Percentiles rank a stretch among this genome's conserved stretches.
Conservation (phyloP, 2,888 invertebrate genomes). For the Mesoligia furuncula region DNA sequence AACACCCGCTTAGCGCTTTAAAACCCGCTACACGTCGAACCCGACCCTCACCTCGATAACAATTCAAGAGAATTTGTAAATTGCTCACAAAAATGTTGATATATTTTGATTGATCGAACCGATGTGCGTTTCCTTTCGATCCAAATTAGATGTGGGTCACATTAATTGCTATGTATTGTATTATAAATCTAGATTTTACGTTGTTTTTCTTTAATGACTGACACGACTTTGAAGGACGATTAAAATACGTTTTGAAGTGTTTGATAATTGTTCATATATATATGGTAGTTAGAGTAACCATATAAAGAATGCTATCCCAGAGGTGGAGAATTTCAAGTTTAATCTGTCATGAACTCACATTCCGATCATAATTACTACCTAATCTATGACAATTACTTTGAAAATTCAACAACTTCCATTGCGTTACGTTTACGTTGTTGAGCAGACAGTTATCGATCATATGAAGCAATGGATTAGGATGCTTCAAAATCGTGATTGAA, state of each 20-base stretch:
- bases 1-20: background rate
- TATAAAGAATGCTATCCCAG: background rate
- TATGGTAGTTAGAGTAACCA: background rate
- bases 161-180: conserved; percentile 52
- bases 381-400: too few species aligned
- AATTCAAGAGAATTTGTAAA: conserved; percentile 65
- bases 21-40: conserved; percentile 26
- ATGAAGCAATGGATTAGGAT: too few species aligned
- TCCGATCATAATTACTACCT: too few species aligned
- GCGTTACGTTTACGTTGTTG: too few species aligned
- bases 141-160: conserved; percentile 55
- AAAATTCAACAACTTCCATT: too few species aligned
- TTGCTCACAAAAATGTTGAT: conserved; percentile 63
- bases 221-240: conserved; percentile 31
- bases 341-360: too few species aligned
- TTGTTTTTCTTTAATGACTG: conserved; percentile 23
- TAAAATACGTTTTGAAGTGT: conserved; percentile 43
- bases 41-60: conserved; percentile 24
- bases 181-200: conserved; percentile 60
- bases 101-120: conserved; percentile 69
- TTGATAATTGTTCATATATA: conserved; percentile 19
- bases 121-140: conserved; percentile 50
- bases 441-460: too few species aligned
- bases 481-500: too few species aligned
- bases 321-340: background rate